These are phyloP conservation scores for Stegastes partitus DNA, from an alignment of 2,113 vertebrate species.

Conservation along the genomic window DNA sequence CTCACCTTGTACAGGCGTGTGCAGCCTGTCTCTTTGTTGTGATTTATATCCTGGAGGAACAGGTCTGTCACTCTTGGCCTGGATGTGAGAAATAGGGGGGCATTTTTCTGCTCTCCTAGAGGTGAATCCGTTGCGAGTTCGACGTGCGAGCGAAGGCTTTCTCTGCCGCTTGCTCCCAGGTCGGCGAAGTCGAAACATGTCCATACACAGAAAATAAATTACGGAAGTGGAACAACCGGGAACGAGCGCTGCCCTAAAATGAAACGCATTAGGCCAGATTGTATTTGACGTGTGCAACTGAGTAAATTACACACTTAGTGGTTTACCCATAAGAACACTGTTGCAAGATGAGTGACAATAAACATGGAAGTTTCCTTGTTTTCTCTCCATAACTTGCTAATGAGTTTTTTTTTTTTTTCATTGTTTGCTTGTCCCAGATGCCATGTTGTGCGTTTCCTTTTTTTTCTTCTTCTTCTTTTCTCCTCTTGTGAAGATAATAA, in stretches of 20 bases:
- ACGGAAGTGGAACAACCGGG: not conserved
- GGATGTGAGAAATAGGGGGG: slow-evolving; percentile 12
- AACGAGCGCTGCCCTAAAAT: not conserved
- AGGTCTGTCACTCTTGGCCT: slow-evolving; percentile 38
- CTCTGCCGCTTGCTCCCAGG: not conserved
- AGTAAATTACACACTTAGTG: no score
- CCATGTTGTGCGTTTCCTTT: not conserved
- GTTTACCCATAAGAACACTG: no score
- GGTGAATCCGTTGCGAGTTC: slow-evolving; percentile 24
- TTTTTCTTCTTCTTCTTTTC: not conserved
- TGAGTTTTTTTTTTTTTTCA: not conserved
- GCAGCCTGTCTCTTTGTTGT: slow-evolving; percentile 34
- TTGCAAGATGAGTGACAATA: no score
- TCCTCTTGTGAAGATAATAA: slow-evolving; percentile 21
- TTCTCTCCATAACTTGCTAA: not conserved
- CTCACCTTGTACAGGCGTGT: slow-evolving; percentile 24
- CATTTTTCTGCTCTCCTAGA: slow-evolving; percentile 20
- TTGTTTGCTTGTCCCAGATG: not conserved
- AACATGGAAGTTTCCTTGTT: not conserved
- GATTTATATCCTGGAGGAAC: slow-evolving; percentile 56
- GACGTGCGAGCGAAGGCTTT: not conserved
- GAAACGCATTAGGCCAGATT: not conserved
- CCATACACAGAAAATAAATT: not conserved
- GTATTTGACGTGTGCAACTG: not conserved
- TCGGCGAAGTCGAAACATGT: not conserved